Conservation (phyloP, 2,113 vertebrate species). For the Apteryx mantelli region DNA sequence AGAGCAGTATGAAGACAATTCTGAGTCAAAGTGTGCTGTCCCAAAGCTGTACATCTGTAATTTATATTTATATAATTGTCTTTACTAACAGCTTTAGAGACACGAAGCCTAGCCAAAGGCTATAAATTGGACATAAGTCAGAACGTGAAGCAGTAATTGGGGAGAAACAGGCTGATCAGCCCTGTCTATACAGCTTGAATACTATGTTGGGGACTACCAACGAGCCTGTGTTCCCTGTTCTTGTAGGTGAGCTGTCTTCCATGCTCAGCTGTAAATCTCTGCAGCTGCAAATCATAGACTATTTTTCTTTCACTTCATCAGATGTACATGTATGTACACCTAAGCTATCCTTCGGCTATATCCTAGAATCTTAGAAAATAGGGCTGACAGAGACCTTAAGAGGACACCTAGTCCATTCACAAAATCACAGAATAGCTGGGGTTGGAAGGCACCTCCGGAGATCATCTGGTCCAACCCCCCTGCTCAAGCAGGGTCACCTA, state of each 20-base stretch:
- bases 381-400: not conserved
- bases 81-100: conserved; percentile 56
- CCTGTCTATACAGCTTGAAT: not conserved
- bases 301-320: not conserved
- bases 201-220: not conserved
- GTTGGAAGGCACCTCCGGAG: not conserved
- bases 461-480: not conserved
- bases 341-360: not conserved
- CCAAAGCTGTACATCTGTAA: conserved; percentile 43
- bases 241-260: not conserved
- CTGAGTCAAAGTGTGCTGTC: conserved; percentile 50
- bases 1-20: conserved; percentile 42
- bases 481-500: not conserved
- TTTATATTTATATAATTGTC: conserved; percentile 57
- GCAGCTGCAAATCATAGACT: not conserved
- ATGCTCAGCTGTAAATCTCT: not conserved
- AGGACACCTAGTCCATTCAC: not conserved
- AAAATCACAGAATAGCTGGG: too few relatives aligned
- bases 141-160: not conserved
- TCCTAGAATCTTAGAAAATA: not conserved
- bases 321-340: not conserved
- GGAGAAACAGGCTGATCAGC: not conserved
- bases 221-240: not conserved
- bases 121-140: conserved; percentile 25
- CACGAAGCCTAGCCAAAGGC: conserved; percentile 54